Evolutionary conservation across 1,140 invertebrate genomes (phyloP).

Genomic region (Bombus pyrosoma): DNA sequence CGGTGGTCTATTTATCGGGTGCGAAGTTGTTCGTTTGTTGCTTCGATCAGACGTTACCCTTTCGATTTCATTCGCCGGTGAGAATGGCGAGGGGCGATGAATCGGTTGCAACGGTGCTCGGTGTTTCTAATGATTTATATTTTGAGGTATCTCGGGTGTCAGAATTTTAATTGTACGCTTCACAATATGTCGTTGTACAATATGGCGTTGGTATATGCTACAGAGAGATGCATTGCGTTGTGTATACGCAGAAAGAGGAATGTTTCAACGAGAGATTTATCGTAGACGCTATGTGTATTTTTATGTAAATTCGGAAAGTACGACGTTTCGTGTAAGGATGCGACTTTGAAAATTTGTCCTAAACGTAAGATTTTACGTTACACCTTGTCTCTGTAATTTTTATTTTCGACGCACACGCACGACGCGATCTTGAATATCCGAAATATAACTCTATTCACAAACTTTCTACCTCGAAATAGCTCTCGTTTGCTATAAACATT

Average conservation of each 20-base stretch:
- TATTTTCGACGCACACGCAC: background rate
- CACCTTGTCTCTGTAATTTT: background rate
- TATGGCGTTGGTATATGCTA: background rate
- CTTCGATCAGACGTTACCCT: slow-evolving; percentile 9
- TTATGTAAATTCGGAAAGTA: background rate
- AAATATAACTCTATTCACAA: background rate
- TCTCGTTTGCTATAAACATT: background rate
- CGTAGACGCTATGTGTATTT: background rate
- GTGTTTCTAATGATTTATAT: background rate
- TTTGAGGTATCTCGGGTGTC: background rate
- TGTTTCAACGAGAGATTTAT: background rate
- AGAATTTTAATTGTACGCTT: background rate
- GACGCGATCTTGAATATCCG: background rate
- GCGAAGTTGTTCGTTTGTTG: slow-evolving; percentile 28
- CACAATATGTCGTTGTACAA: background rate
- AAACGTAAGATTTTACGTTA: background rate
- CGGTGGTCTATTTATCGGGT: slow-evolving; percentile 25
- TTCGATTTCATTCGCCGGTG: background rate
- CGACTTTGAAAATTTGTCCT: rapidly evolving
- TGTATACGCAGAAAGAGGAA: background rate
- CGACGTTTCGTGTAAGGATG: background rate
- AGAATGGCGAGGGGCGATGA: background rate
- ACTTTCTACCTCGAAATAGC: background rate
- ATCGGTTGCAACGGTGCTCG: background rate
- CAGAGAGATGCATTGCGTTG: background rate